phyloP scores from a whole-genome alignment of 2,113 vertebrate genomes.

The Oryctolagus cuniculus region mOryCun1.1 NC_091440.1:114862501-114863000 shows the following conservation, averaged over 20 bases:
- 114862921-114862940: background rate
- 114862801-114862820: background rate
- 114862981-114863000: background rate
- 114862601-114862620: background rate
- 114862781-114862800: background rate
- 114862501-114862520: constrained; percentile 27
- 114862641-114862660: constrained; percentile 23
- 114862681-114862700: background rate
- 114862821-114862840: background rate
- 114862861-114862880: background rate
- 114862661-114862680: background rate
- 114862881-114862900: background rate
- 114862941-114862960: background rate
- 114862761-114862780: background rate
- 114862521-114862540: background rate
- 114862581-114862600: background rate
- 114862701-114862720: background rate
- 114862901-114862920: background rate
- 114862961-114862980: background rate
- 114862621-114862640: background rate
- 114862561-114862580: constrained; percentile 8
- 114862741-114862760: background rate
- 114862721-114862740: background rate
- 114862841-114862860: background rate
- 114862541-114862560: background rate